Conservation (phyloP, 2,888 invertebrate species). For the Onthophagus sagittarius region DNA sequence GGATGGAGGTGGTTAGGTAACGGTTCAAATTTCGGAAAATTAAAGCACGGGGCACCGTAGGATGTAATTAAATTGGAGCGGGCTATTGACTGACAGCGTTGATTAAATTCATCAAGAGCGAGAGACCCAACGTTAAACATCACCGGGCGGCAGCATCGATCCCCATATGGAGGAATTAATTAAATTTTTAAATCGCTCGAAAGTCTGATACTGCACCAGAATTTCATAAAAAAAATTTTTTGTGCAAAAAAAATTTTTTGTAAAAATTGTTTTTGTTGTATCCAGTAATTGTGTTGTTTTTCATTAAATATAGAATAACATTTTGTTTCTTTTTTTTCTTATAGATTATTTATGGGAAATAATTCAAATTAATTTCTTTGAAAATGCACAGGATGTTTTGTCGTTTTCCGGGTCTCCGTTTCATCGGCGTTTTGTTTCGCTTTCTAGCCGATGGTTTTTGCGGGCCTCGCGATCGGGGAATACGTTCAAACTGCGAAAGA, state of each 20-base stretch:
- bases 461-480: not conserved
- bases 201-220: slow-evolving; percentile 29
- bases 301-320: too few species aligned
- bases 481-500: not conserved
- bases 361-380: not conserved
- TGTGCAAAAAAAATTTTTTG: not conserved
- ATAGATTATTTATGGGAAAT: not conserved
- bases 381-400: not conserved
- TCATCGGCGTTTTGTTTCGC: not conserved
- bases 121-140: slow-evolving; percentile 3
- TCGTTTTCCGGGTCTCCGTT: not conserved
- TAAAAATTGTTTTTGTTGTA: not conserved
- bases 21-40: slow-evolving; percentile 5
- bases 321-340: too few species aligned
- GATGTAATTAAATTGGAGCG: slow-evolving; percentile 13
- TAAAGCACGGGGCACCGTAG: slow-evolving; percentile 9
- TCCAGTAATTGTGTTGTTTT: too few species aligned
- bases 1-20: not conserved
- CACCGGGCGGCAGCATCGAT: slow-evolving; percentile 4
- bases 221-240: slow-evolving; percentile 6
- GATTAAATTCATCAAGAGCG: slow-evolving; percentile 12
- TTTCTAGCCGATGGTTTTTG: not conserved
- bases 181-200: slow-evolving; percentile 31
- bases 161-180: slow-evolving; percentile 26
- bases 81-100: slow-evolving; percentile 14